These are phyloP conservation scores for Ploceus nigricollis DNA, from an alignment of 2,113 vertebrate genomes.

Conservation along the genomic window DNA sequence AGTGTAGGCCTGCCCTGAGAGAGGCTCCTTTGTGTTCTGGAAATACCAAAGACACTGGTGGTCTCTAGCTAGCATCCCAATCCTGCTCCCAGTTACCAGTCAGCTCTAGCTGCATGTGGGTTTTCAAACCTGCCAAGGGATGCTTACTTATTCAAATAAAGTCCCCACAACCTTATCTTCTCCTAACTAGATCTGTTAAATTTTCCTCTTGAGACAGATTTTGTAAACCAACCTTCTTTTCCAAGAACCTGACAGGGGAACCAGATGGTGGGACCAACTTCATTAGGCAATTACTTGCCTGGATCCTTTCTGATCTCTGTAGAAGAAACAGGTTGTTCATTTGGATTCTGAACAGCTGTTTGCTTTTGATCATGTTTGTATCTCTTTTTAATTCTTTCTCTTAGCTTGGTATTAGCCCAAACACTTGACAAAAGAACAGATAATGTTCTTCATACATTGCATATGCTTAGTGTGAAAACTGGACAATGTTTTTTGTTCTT, in stretches of 20 bases:
- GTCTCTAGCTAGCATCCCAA: neutral
- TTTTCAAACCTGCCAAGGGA: neutral
- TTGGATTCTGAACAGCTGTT: conserved; percentile 5
- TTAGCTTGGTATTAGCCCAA: neutral
- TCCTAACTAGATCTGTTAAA: neutral
- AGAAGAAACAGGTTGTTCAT: neutral
- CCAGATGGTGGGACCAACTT: neutral
- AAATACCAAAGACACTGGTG: neutral
- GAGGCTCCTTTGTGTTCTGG: neutral
- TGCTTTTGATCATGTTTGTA: neutral
- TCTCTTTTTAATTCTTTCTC: neutral
- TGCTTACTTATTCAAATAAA: neutral
- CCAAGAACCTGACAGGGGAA: neutral
- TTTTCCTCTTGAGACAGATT: neutral
- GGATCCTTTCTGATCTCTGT: neutral
- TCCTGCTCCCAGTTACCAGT: neutral
- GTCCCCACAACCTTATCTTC: neutral
- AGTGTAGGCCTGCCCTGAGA: neutral
- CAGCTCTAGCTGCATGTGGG: neutral
- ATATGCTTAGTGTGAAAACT: neutral
- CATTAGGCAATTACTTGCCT: neutral
- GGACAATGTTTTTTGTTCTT: neutral
- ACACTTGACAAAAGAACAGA: neutral
- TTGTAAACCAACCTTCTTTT: neutral
- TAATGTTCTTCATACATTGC: neutral